Percentiles rank a stretch among this genome's conserved stretches.
Conservation (phyloP, 1,140 invertebrate genomes). For the Heliothis virescens region DNA sequence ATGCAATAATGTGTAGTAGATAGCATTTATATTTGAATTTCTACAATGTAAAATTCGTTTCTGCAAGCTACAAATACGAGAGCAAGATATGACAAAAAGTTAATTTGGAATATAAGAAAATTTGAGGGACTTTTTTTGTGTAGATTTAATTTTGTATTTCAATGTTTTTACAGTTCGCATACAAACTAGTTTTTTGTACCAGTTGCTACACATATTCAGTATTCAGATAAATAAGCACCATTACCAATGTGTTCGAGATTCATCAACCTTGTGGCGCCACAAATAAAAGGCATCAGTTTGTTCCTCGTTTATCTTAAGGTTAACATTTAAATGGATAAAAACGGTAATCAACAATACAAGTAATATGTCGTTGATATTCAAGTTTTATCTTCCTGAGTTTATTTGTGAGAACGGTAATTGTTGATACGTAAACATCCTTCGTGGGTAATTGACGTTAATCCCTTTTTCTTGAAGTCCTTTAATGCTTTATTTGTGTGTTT, state of each 20-base stretch:
- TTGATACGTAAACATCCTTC: constrained; percentile 9
- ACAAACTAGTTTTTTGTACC: not conserved
- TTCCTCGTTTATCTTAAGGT: constrained; percentile 38
- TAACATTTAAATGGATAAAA: constrained; percentile 23
- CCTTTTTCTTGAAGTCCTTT: not conserved
- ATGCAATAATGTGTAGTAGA: too few relatives aligned
- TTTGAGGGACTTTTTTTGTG: too few relatives aligned
- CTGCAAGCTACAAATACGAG: too few relatives aligned
- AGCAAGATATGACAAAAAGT: too few relatives aligned
- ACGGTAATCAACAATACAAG: constrained; percentile 25
- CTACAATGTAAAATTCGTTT: too few relatives aligned
- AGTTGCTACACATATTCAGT: too few relatives aligned
- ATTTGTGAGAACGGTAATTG: constrained; percentile 12
- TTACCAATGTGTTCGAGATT: not conserved
- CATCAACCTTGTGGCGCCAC: constrained; percentile 19
- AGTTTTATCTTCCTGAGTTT: constrained; percentile 25
- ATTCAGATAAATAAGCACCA: not conserved
- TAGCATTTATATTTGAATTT: too few relatives aligned
- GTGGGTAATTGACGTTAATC: constrained; percentile 19
- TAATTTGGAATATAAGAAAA: too few relatives aligned
- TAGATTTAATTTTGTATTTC: too few relatives aligned
- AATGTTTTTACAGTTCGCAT: too few relatives aligned
- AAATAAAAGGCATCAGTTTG: constrained; percentile 31
- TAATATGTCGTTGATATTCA: constrained; percentile 32
- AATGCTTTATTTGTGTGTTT: not conserved